Evolutionary conservation across 1,140 invertebrate genomes (phyloP), one percentile per base, ranked within the genome.

Genomic region (Leptinotarsa texana): DNA sequence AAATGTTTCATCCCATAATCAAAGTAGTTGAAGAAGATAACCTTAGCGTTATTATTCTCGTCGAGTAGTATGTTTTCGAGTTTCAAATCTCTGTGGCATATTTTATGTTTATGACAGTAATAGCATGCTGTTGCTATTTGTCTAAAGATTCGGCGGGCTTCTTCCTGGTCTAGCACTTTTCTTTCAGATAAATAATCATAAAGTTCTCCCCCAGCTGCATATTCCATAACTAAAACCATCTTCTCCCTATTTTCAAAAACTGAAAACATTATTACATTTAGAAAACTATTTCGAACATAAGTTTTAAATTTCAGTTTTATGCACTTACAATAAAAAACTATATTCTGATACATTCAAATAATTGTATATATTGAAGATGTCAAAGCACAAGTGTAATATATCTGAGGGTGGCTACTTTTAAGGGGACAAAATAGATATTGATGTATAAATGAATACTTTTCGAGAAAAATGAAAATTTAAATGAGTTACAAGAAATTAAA

Each of bases 171-270:
- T 74, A 99, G 89, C 69, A 95, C 93, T 87, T 97, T 96, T 73
- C 93, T 90, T 83, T 97, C 95, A 82, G 95, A 98, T 69, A 99
- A 90, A 87, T 98, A 99, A 87, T 99, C 98, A 83, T 99, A 99
- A 2, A 99, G 88, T 88, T 99, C 98, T 75, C 98, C 98, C 66
- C 98, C 98, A 73, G 95, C 94, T 66, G 98, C 98, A 86, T 98
- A 99, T 87, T 99, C 98, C 98, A 99, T 99, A 11, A 99, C 98
- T 66, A 99, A 88, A 74, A 99, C 97, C 91, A 99, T 99, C 89
- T 98, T 98, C 86, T 99, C 97, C 80, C 95, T 93, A 88, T 98
- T 99, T 89, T 99, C 97, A 88, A 99, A 99, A 78, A 99, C 97
- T 98, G 67, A 68, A 81, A 76, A 57, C 15, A 57, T 17, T 57